phyloP scores from a whole-genome alignment of 2,888 invertebrate species.

The Furcula furcula region DNA sequence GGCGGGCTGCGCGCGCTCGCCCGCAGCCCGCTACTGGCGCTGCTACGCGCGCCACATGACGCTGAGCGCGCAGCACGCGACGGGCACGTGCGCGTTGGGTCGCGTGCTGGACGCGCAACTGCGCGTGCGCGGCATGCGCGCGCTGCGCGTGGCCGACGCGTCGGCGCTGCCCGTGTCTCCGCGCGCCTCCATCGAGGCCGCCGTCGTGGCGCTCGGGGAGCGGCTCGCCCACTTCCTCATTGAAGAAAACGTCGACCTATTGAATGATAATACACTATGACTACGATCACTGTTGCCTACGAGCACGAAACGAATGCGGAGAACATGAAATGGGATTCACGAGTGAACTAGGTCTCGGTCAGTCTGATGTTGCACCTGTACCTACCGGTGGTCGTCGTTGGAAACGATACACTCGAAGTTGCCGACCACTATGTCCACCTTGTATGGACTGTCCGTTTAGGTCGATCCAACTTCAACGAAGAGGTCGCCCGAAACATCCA shows the following conservation, averaged over 20 bases:
- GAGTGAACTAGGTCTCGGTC: too few species aligned
- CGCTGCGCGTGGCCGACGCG: slow-evolving; percentile 50
- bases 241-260: slow-evolving; percentile 18
- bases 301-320: too few species aligned
- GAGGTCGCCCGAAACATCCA: too few species aligned
- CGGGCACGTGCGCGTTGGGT: slow-evolving; percentile 48
- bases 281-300: too few species aligned
- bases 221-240: slow-evolving; percentile 43
- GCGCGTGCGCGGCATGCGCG: slow-evolving; percentile 42
- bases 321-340: too few species aligned
- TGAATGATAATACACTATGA: too few species aligned
- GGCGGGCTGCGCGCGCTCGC: slow-evolving; percentile 39
- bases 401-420: too few species aligned
- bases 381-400: too few species aligned
- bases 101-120: slow-evolving; percentile 46
- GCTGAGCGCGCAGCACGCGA: slow-evolving; percentile 46
- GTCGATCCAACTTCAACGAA: too few species aligned
- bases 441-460: too few species aligned
- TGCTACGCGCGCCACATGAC: slow-evolving; percentile 59
- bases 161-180: slow-evolving; percentile 41
- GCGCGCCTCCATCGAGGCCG: slow-evolving; percentile 52
- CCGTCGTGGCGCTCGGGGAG: slow-evolving; percentile 53
- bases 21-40: slow-evolving; percentile 41
- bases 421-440: too few species aligned
- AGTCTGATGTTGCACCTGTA: too few species aligned